Base-by-base conservation (phyloP, 2,888 invertebrate species). In the Platerodrilus igneus region DNA sequence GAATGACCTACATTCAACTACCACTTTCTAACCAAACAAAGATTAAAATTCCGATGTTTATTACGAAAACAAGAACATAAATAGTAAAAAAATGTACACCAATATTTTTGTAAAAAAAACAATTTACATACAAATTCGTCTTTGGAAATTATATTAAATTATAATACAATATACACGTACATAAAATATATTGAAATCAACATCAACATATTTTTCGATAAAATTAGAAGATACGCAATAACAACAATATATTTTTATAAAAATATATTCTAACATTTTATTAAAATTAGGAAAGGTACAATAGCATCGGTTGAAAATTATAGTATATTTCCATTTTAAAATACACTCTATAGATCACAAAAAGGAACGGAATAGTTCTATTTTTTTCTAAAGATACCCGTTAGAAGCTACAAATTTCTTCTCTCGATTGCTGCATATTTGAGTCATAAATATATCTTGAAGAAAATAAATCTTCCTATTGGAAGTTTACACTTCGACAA, bases 11-110 rank as follows among this genome's bases (percentile, higher is more conserved):
- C n/a, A n/a, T n/a, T n/a, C n/a, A n/a, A n/a, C n/a, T n/a, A n/a
- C n/a, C n/a, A n/a, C n/a, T n/a, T n/a, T n/a, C n/a, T n/a, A n/a
- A n/a, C n/a, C 22, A 34, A 9, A 21, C 3, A 11, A 31, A 27
- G 27, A n/a, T 20, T 29, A n/a, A 11, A 35, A 38, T 39, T 38
- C 31, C 31, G 43, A 23, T 30, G 35, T 66, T 64, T 64, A 64
- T 65, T 64, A 64, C 60, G 64, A 64, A 62, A 66, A 66, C 64
- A 65, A 66, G 59, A 59, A 62, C 57, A 60, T 56, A 64, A 60
- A 62, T 61, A 63, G 62, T 64, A 65, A 60, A 66, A n/a, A 64
- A 67, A 66, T 66, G 59, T 66, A 67, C 65, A 61, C 56, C 56
- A 61, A 58, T 43, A 41, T 27, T 16, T 22, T 9, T 13, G 17